Conservation (phyloP, 2,888 invertebrate genomes). For the Apeira syringaria region DNA sequence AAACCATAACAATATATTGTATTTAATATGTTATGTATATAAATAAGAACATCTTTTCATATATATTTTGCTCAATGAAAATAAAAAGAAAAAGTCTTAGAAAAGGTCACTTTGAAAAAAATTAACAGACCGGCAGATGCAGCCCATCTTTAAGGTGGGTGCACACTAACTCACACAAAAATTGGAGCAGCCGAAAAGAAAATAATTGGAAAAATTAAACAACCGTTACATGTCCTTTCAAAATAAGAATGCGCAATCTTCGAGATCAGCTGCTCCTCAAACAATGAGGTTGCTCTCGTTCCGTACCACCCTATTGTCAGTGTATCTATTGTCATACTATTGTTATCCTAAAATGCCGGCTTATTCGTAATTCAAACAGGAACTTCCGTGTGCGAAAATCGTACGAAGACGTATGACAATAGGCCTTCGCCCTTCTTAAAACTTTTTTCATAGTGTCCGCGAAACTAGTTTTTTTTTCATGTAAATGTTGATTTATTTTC, state of each 20-base stretch:
- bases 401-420: slow-evolving; percentile 50
- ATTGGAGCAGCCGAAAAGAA: slow-evolving; percentile 42
- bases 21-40: not conserved
- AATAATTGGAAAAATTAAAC: slow-evolving; percentile 51
- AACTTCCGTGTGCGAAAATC: slow-evolving; percentile 78
- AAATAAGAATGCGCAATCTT: slow-evolving; percentile 52
- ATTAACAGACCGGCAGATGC: slow-evolving; percentile 26
- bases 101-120: slow-evolving; percentile 18
- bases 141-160: slow-evolving; percentile 28
- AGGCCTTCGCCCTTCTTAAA: slow-evolving; percentile 52
- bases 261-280: slow-evolving; percentile 64
- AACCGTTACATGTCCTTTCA: slow-evolving; percentile 52
- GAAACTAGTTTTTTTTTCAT: slow-evolving; percentile 74
- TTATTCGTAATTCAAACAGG: slow-evolving; percentile 60
- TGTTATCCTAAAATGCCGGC: slow-evolving; percentile 61
- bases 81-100: not conserved
- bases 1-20: not conserved
- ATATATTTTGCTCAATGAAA: no score
- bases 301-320: slow-evolving; percentile 61
- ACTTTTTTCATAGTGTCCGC: slow-evolving; percentile 50
- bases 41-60: not conserved
- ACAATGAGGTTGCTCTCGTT: slow-evolving; percentile 67
- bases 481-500: slow-evolving; percentile 80
- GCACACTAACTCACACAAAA: slow-evolving; percentile 40
- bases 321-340: slow-evolving; percentile 54